Evolutionary conservation across 2,113 vertebrate genomes (phyloP), one percentile per base, ranked within the genome.

Genomic region (Crotalus tigris): DNA sequence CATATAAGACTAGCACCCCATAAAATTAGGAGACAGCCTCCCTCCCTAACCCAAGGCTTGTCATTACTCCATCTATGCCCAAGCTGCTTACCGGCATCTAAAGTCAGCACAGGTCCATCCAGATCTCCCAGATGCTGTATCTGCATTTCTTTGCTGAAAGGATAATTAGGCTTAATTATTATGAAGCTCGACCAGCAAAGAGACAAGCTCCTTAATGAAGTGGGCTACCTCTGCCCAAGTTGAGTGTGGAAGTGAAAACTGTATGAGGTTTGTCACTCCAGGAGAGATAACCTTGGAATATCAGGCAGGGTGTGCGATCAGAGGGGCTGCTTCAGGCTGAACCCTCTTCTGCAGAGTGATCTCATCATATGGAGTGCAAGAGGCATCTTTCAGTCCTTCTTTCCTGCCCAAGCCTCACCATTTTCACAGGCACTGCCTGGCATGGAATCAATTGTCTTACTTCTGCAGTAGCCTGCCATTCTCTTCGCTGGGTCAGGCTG

Each of bases 21-120:
- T 33, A 29, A 86, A 54, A 61, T 17, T 39, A 12, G 39, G 0
- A 10, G 29, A 59, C 55, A 86, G 4, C 44, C 39, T 39, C 64
- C 24, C 17, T 29, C 11, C 94, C 23, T 95, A 92, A 87, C 51
- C 75, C 58, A 19, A 57, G 24, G 86, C 15, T 89, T 64, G 51
- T 10, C 39, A 19, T 51, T 51, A 23, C 46, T 5, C 46, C 19
- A 12, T 26, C 54, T 24, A 24, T 19, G 89, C 87, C 88, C 44
- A 33, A 13, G 33, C n/a, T 88, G 29, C 51, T 96, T 93, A 97
- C 96, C 96, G 95, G 95, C 92, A 92, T 94, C 91, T 0, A 23
- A 91, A 89, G 91, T 5, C 0, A 4, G 0, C 13, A 29, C 54
- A 89, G 92, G 90, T 86, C 69, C 1, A 0, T 88, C 59, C 91